Percentiles rank a stretch among this genome's conserved stretches.
Evolutionary conservation across 2,888 invertebrate genomes (phyloP).

Genomic region (Netelia inedita): DNA sequence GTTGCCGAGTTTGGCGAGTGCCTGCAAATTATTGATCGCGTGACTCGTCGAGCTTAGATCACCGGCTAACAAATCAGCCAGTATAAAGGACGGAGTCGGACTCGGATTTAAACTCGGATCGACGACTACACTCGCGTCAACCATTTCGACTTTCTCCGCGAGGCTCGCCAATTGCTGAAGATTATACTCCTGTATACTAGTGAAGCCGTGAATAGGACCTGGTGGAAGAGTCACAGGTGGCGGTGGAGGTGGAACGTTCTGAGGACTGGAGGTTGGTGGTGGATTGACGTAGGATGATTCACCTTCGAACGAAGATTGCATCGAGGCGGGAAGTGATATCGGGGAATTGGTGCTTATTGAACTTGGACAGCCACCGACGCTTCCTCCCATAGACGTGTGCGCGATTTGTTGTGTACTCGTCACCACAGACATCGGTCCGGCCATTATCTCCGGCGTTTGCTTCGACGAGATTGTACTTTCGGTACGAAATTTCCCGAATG

Average conservation of each 20-base stretch:
- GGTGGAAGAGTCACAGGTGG: conserved; percentile 81
- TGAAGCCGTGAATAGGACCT: conserved; percentile 86
- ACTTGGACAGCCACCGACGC: conserved; percentile 85
- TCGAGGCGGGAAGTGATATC: conserved; percentile 89
- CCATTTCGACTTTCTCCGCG: conserved; percentile 88
- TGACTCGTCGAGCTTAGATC: conserved; percentile 89
- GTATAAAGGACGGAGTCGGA: conserved; percentile 89
- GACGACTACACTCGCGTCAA: conserved; percentile 80
- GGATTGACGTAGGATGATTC: conserved; percentile 87
- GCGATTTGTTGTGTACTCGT: conserved; percentile 85
- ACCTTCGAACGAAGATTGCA: conserved; percentile 93
- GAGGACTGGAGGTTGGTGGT: conserved; percentile 83
- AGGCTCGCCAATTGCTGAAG: conserved; percentile 93
- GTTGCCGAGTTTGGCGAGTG: conserved; percentile 93
- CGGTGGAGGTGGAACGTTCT: conserved; percentile 83
- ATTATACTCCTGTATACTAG: conserved; percentile 95
- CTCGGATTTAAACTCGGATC: conserved; percentile 86
- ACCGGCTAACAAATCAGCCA: conserved; percentile 92
- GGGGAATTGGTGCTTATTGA: conserved; percentile 90
- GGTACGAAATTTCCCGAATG: conserved; percentile 91
- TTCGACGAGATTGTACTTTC: conserved; percentile 86
- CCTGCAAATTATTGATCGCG: conserved; percentile 95
- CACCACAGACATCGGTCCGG: conserved; percentile 83
- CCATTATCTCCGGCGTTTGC: conserved; percentile 83
- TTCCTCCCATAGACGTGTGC: conserved; percentile 85